Base-by-base conservation (phyloP, 1,140 invertebrate genomes). In the Scaptomyza graminum region DNA sequence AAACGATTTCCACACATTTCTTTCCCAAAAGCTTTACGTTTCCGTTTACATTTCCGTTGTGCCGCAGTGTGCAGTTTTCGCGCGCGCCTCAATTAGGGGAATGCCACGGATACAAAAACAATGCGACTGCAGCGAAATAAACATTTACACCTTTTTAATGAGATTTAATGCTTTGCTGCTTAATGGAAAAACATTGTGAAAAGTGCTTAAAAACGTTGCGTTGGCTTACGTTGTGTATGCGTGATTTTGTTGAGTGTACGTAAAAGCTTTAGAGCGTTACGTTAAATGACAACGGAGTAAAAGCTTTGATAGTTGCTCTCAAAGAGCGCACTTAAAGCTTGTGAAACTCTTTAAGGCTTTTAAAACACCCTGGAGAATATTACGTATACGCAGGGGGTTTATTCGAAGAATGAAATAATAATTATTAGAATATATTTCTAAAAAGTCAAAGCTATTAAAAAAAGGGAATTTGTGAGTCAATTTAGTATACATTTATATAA, bases 41-140 rank as follows among this genome's bases (percentile, higher is more conserved):
- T 87, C 82, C 82, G 82, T 63, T 74, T 76, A 88, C 75, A 76
- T 82, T 87, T 87, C 82, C 82, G 82, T 64, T 54, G 18, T 52
- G 66, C 47, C 77, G 18, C 18, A 22, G 63, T 77, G 77, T 77
- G 77, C 82, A 81, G 1, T 39, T n/a, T 85, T 78, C 47, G 78
- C 60, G 74, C 82, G 5, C 28, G 74, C 74, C 64, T 82, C 60
- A 87, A 76, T 88, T 85, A 72, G 22, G 49, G 47, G 5, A 9
- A 34, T 7, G 31, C 7, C 1, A 3, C n/a, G 7, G 7, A 28
- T 0, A 8, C 22, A 50, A 50, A 50, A 50, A 50, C 37, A 39
- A 39, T n/a, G 37, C 37, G 3, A 7, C 49, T 4, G 7, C 8
- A 12, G 43, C 55, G 55, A 61, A 46, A 25, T 34, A 31, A 31